phyloP scores from a whole-genome alignment of 2,888 invertebrate genomes.

The Acanthosepion esculentum region DNA sequence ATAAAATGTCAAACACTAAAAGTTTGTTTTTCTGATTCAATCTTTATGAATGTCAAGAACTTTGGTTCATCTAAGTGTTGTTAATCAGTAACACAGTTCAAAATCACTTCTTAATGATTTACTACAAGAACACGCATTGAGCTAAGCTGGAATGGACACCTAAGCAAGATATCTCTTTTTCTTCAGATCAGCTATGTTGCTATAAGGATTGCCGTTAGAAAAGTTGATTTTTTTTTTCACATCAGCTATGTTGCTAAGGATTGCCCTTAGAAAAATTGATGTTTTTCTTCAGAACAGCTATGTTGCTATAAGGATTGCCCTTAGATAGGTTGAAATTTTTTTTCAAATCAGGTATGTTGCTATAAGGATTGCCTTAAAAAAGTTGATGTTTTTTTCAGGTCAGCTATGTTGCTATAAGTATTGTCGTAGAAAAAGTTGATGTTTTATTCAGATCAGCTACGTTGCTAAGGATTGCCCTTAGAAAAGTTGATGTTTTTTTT shows the following conservation, averaged over 20 bases:
- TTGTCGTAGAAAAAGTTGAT: neutral
- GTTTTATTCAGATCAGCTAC: neutral
- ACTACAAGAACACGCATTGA: neutral
- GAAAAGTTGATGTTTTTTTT: neutral
- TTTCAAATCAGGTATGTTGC: neutral
- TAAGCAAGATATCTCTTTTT: neutral
- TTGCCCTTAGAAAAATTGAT: neutral
- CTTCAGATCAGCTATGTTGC: neutral
- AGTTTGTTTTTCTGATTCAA: slow-evolving; percentile 6
- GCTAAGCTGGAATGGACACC: neutral
- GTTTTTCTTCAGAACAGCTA: neutral
- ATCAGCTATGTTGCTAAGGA: neutral
- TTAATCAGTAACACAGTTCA: neutral
- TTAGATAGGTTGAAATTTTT: neutral
- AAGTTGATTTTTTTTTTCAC: neutral
- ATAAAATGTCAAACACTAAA: neutral
- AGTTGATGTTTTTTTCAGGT: neutral
- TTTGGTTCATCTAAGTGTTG: neutral
- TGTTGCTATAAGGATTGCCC: neutral
- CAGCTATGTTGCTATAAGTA: neutral
- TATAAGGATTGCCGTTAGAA: neutral
- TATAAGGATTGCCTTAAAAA: neutral
- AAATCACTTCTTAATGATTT: neutral
- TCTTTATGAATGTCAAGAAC: neutral
- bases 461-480: neutral